Percentiles rank a stretch among this genome's conserved stretches.
Evolutionary conservation across 1,140 invertebrate genomes (phyloP).

Genomic region (Mamestra configurata): DNA sequence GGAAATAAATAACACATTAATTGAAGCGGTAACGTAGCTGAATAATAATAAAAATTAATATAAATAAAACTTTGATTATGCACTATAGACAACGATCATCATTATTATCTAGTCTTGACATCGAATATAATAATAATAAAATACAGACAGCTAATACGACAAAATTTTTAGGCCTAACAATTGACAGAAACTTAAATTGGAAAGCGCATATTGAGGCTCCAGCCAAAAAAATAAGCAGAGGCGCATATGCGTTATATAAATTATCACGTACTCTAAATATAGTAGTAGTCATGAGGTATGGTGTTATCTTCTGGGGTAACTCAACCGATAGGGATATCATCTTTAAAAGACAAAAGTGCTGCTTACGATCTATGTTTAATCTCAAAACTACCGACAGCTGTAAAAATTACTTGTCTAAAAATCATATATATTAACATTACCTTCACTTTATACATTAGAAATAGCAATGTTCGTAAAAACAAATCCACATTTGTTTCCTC

Average conservation of each 20-base stretch:
- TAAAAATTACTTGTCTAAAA: not conserved
- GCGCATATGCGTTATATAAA: not conserved
- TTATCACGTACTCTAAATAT: not conserved
- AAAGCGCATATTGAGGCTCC: not conserved
- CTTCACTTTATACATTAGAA: no score
- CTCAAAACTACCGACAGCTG: not conserved
- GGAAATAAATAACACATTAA: slow-evolving; percentile 31
- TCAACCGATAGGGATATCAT: not conserved
- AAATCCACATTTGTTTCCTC: no score
- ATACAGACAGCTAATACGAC: not conserved
- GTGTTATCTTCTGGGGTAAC: not conserved
- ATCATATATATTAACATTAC: no score
- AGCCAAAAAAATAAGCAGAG: not conserved
- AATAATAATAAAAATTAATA: slow-evolving; percentile 45
- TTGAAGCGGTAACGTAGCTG: not conserved
- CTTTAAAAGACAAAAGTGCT: not conserved
- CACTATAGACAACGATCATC: slow-evolving; percentile 32
- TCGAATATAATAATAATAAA: slow-evolving; percentile 25
- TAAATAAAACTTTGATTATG: slow-evolving; percentile 32
- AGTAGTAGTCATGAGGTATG: slow-evolving; percentile 5
- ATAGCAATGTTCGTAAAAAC: no score
- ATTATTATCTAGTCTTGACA: not conserved
- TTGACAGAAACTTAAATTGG: slow-evolving; percentile 23
- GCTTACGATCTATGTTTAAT: not conserved
- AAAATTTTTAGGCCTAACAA: slow-evolving; percentile 21